These are phyloP conservation scores for Nymphalis urticae DNA, from an alignment of 2,888 invertebrate species.

Conservation along the genomic window DNA sequence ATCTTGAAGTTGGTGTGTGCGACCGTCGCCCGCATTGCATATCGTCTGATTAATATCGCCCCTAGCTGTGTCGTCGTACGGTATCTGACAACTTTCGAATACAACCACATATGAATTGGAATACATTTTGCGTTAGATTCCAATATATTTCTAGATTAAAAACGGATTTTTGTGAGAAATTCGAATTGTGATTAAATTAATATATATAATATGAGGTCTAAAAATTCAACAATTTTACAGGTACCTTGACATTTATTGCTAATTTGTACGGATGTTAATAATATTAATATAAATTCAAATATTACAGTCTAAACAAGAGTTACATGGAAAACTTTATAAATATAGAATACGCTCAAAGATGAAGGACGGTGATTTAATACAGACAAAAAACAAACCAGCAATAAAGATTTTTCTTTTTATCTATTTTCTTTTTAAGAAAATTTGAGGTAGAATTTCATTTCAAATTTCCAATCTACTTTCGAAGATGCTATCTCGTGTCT, in stretches of 20 bases:
- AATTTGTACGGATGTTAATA: no score
- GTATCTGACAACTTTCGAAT: slow-evolving; percentile 64
- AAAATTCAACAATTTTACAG: no score
- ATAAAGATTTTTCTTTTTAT: background rate
- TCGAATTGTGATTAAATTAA: background rate
- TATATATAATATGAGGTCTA: no score
- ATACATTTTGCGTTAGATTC: slow-evolving; percentile 18
- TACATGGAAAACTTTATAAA: no score
- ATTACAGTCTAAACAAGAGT: no score
- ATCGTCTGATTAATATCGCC: slow-evolving; percentile 74
- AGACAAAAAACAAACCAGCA: no score
- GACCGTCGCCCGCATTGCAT: slow-evolving; percentile 58
- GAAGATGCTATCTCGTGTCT: slow-evolving; percentile 58
- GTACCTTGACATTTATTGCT: no score
- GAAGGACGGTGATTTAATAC: no score
- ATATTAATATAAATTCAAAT: no score
- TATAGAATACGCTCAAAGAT: no score
- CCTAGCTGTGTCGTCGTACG: slow-evolving; percentile 52
- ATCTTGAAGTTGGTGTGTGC: slow-evolving; percentile 67
- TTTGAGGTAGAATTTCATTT: slow-evolving; percentile 56
- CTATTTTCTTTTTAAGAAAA: slow-evolving; percentile 38
- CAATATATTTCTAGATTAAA: slow-evolving; percentile 8
- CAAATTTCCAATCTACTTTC: slow-evolving; percentile 60
- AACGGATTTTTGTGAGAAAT: background rate
- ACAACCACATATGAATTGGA: slow-evolving; percentile 25